These are phyloP conservation scores for Amazona vittata DNA, from an alignment of 2,113 vertebrate species.

Conservation along the genomic window DNA sequence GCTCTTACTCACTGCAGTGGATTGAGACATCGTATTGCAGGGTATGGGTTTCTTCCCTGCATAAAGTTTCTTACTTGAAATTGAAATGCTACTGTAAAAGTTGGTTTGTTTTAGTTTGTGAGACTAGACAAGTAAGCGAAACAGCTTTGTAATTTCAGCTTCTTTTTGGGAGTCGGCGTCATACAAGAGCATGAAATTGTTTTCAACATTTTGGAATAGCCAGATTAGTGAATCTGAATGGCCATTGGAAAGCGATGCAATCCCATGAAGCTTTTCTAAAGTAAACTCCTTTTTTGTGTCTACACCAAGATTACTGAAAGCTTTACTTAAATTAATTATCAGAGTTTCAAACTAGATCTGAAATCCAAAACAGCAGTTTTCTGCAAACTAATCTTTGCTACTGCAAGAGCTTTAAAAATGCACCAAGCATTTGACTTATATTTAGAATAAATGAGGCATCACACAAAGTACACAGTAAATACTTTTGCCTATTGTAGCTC, in stretches of 20 bases:
- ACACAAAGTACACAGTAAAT: slow-evolving; percentile 2
- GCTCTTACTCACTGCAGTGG: background rate
- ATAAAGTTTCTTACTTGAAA: background rate
- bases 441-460: slow-evolving; percentile 17
- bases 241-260: background rate
- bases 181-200: background rate
- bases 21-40: background rate
- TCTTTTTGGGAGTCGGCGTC: background rate
- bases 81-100: background rate
- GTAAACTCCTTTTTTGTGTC: background rate
- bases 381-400: background rate
- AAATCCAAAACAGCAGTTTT: background rate
- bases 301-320: background rate
- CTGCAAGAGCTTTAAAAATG: background rate
- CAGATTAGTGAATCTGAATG: background rate
- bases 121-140: background rate
- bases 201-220: background rate
- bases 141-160: background rate
- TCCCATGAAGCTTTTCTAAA: background rate
- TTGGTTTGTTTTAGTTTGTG: background rate
- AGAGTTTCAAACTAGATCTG: background rate
- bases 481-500: background rate
- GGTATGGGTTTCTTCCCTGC: background rate
- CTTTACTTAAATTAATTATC: background rate
- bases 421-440: background rate